Evolutionary conservation across 2,797 vertebrate genomes (phyloP), one percentile per base, ranked within the genome.

Genomic region (Semotilus atromaculatus): DNA sequence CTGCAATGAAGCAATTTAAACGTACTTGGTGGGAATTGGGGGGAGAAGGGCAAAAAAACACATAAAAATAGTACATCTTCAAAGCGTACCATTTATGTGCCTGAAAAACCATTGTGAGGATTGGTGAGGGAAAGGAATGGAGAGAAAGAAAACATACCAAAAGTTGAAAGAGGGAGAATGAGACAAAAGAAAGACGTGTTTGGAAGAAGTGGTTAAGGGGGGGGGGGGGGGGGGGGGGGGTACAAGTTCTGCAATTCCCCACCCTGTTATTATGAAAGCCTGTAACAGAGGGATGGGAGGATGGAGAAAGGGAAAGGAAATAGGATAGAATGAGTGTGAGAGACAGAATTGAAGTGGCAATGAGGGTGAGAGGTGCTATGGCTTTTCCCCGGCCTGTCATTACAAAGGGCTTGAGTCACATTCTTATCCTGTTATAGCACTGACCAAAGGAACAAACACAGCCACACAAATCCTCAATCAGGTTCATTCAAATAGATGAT

Each of bases 321-420:
- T n/a, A n/a, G n/a, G 55, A 73, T 45, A 77, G 74, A 70, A 75
- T 80, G 7, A 83, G 55, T 62, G 71, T 34, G 53, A 82, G 75
- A 76, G 55, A 78, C 55, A 74, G 66, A 86, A 87, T 7, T 82
- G 38, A 66, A 76, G 86, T 79, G 85, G 88, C 88, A 82, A 16
- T 80, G 87, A 89, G 40, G 85, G 86, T 86, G 90, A 90, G 92
- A 94, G 93, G 92, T 95, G 92, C 92, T 93, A 89, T 94, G 94
- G 94, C 92, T 95, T 95, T 95, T 93, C 80, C 89, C 87, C 89
- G 90, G 93, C 93, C 95, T 96, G 92, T 96, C 93, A 96, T 96
- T 96, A 95, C 93, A 93, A 93, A 94, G 91, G 93, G 91, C 91
- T 89, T 71, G 92, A 92, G 91, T 92, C 82, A 88, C 94, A 95